A percentile compares a stretch with the other conserved stretches of the same genome.
phyloP scores from a whole-genome alignment of 2,797 vertebrate species.

The Bryconaethiops microstoma region DNA sequence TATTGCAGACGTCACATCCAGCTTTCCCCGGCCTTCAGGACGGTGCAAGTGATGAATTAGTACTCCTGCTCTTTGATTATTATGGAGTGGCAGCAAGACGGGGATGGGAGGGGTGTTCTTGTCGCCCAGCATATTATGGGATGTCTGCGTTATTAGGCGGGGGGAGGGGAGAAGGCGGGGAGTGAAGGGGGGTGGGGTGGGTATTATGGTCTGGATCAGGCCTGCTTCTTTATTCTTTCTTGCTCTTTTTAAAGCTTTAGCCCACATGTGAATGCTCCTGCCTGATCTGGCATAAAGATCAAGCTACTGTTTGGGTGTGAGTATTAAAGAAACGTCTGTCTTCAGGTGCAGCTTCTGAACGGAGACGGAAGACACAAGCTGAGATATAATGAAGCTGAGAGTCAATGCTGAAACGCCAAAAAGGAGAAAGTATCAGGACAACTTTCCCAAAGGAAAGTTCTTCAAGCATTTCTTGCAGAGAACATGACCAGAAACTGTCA shows the following conservation, averaged over 20 bases:
- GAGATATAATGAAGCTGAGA: slow-evolving; percentile 9
- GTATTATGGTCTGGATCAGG: slow-evolving; percentile 70
- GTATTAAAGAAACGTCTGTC: slow-evolving; percentile 54
- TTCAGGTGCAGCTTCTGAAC: slow-evolving; percentile 57
- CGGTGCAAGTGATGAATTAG: slow-evolving; percentile 64
- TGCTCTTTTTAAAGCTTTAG: slow-evolving; percentile 16
- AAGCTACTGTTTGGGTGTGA: not conserved
- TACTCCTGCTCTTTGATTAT: slow-evolving; percentile 68
- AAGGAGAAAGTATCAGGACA: not conserved
- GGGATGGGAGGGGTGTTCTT: slow-evolving; percentile 44
- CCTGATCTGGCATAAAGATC: slow-evolving; percentile 20
- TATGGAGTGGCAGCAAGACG: slow-evolving; percentile 64
- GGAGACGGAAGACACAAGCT: not conserved
- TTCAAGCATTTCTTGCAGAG: not conserved
- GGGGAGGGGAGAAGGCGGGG: slow-evolving; percentile 67
- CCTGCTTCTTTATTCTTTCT: slow-evolving; percentile 61
- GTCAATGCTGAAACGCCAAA: not conserved
- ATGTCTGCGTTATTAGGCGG: slow-evolving; percentile 71
- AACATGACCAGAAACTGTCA: slow-evolving; percentile 2
- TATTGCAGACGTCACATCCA: slow-evolving; percentile 58
- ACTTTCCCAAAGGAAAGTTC: not conserved
- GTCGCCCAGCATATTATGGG: slow-evolving; percentile 74
- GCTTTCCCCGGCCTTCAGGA: slow-evolving; percentile 40
- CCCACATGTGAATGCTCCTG: slow-evolving; percentile 16
- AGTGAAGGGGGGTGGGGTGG: slow-evolving; percentile 56